Evolutionary conservation across 1,140 invertebrate species (phyloP).

Genomic region (Paramacrobiotus metropolitanus): DNA sequence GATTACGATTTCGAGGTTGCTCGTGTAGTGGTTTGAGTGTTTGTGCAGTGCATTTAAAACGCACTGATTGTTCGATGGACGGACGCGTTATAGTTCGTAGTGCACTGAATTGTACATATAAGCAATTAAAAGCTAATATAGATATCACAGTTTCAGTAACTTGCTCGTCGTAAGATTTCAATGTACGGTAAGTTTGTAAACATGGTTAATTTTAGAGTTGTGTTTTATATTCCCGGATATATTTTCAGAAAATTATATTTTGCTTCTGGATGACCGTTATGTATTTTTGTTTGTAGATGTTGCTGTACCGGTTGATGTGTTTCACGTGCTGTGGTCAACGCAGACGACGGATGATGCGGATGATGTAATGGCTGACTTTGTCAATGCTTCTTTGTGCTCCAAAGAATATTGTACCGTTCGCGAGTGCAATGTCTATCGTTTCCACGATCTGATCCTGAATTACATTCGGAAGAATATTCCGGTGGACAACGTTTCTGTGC

Average conservation of each 20-base stretch:
- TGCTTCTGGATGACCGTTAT: background rate
- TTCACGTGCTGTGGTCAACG: background rate
- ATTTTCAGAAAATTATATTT: background rate
- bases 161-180: no score
- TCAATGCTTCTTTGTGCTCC: background rate
- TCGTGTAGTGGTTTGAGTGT: no score
- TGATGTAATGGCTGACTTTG: background rate
- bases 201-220: no score
- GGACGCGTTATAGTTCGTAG: no score
- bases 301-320: background rate
- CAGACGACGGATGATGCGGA: background rate
- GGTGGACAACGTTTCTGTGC: background rate
- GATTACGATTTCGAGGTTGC: no score
- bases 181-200: no score
- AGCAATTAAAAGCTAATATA: no score
- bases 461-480: background rate
- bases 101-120: no score
- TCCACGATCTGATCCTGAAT: background rate
- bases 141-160: no score
- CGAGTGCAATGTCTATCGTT: background rate
- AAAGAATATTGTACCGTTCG: background rate
- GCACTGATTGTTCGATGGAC: background rate
- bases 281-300: background rate
- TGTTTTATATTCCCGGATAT: no score
- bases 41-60: no score